phyloP scores from a whole-genome alignment of 2,113 vertebrate genomes.

The Pelmatolapia mariae region DNA sequence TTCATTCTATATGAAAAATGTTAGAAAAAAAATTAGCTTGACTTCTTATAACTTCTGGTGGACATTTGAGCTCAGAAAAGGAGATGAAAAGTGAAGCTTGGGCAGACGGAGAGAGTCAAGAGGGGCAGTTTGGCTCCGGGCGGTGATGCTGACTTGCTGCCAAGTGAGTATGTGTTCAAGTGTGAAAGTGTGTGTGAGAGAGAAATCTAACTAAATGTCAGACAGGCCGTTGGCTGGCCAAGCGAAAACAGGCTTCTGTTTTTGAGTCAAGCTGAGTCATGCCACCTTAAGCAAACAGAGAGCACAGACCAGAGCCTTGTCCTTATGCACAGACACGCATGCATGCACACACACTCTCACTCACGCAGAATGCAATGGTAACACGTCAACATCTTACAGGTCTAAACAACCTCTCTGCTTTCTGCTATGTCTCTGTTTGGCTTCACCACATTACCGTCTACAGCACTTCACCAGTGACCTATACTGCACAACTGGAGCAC shows the following conservation, averaged over 20 bases:
- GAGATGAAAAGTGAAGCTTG: slow-evolving; percentile 7
- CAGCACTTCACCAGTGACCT: slow-evolving; percentile 29
- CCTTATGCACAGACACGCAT: not conserved
- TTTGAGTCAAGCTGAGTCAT: slow-evolving; percentile 65
- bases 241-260: slow-evolving; percentile 67
- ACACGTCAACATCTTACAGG: slow-evolving; percentile 62
- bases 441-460: slow-evolving; percentile 33
- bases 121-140: not conserved
- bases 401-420: slow-evolving; percentile 50
- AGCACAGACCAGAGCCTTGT: slow-evolving; percentile 72
- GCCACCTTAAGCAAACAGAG: slow-evolving; percentile 70
- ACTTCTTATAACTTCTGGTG: slow-evolving; percentile 9
- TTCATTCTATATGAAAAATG: not conserved
- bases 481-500: slow-evolving; percentile 12
- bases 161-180: not conserved
- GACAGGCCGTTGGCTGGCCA: slow-evolving; percentile 52
- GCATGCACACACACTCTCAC: not conserved
- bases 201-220: slow-evolving; percentile 53
- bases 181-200: not conserved
- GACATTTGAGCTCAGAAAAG: slow-evolving; percentile 32
- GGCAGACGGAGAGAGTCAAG: not conserved
- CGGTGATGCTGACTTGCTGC: slow-evolving; percentile 24
- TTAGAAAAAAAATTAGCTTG: not conserved
- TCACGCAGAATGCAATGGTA: slow-evolving; percentile 19
- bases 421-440: slow-evolving; percentile 37